phyloP scores from a whole-genome alignment of 64 coral and sea anemone species.

The Montipora efflorescens region DNA sequence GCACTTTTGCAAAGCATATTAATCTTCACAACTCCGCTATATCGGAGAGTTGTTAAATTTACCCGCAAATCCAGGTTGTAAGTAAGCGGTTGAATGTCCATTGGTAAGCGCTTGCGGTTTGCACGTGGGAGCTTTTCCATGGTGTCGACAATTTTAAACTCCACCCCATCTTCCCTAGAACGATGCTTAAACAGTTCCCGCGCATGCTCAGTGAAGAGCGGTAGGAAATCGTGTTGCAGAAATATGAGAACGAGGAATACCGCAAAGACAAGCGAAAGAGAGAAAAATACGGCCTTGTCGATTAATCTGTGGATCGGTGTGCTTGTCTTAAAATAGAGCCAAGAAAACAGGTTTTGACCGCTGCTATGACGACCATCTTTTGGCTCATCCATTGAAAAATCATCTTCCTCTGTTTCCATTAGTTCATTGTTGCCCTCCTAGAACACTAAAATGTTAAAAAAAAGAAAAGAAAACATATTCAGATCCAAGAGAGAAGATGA shows the following conservation, averaged over 20 bases:
- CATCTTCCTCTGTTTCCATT: not conserved
- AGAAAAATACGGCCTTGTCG: not conserved
- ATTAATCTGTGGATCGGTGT: not conserved
- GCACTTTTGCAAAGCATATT: no score
- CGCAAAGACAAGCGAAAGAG: not conserved
- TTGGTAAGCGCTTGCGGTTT: no score
- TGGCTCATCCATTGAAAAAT: not conserved
- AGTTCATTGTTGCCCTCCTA: not conserved
- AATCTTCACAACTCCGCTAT: no score
- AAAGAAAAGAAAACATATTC: not conserved
- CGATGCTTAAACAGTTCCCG: constrained; percentile 30
- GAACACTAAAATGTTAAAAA: not conserved
- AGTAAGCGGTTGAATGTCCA: no score
- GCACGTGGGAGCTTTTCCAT: no score
- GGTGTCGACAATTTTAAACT: constrained; percentile 33
- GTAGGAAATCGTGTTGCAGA: not conserved
- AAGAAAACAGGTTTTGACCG: not conserved
- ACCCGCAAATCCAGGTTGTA: no score
- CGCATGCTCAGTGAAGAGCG: constrained; percentile 1
- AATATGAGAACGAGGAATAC: not conserved
- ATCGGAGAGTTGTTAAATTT: no score
- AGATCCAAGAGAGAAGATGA: not conserved
- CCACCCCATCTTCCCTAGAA: not conserved
- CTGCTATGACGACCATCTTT: not conserved
- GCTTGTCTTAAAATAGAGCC: not conserved